Base-by-base conservation (phyloP, 2,113 vertebrate species). In the Lanius collurio region DNA sequence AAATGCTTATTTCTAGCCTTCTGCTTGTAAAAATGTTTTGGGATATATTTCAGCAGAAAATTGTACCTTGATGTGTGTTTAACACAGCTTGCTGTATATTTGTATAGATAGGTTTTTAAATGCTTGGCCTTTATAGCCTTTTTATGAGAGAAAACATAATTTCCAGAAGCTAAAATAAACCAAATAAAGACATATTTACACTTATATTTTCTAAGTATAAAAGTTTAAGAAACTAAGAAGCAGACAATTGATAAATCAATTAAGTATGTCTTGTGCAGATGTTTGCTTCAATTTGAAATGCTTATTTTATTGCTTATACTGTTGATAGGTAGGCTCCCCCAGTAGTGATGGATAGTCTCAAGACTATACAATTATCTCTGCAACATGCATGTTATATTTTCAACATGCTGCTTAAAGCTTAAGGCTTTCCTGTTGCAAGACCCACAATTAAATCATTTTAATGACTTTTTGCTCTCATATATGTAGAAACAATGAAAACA, bases 401-500 rank as follows among this genome's bases (percentile, higher is more conserved):
- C 68, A 87, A 85, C 56, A 88, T 62, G 18, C 26, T 83, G 56
- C 23, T 84, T 89, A 96, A 85, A 67, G 79, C 90, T 77, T 94
- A 59, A 90, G 85, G 86, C 85, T 94, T 93, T 96, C 30, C 39
- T 93, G 42, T 92, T 91, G 56, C 60, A 93, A 80, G 81, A 94
- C 83, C 82, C 88, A 96, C 89, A 92, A 73, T 93, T 96, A 96
- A 97, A 94, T 93, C 64, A 93, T 87, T 84, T 76, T 87, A 90
- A 91, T 95, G 93, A 93, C 82, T 83, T 94, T 81, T 95, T 93
- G 71, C 67, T 95, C 65, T 96, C 92, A 96, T 93, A 94, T 95
- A 91, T 75, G 92, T 92, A 53, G 31, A 37, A 96, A 89, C 93
- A 96, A 95, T 77, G 75, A 94, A 97, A 97, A 97, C 95, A 96